A percentile compares a stretch with the other conserved stretches of the same genome.
phyloP scores from a whole-genome alignment of 2,797 vertebrate species.

The Helicolenus hilgendorfi region DNA sequence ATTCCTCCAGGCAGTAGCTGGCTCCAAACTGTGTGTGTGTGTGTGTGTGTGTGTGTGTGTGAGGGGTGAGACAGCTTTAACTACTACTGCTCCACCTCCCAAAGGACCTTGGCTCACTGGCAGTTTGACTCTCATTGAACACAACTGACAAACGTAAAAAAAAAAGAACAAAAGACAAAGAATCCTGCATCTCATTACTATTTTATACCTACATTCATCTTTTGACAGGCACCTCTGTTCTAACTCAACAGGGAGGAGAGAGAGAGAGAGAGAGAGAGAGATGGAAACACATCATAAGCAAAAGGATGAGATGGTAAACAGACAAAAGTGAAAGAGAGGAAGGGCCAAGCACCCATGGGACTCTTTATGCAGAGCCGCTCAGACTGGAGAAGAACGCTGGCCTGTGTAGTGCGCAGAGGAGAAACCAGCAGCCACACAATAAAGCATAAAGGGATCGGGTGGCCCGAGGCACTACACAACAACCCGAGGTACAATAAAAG shows the following conservation, averaged over 20 bases:
- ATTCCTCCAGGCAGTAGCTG: conserved; percentile 31
- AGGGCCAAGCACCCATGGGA: conserved; percentile 24
- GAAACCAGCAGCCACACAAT: conserved; percentile 35
- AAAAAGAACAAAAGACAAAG: background rate
- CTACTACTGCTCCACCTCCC: conserved; percentile 33
- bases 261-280: too few relatives aligned
- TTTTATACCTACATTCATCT: conserved; percentile 28
- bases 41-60: background rate
- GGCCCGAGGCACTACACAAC: conserved; percentile 21
- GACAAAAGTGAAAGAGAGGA: conserved; percentile 1
- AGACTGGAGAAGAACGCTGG: conserved; percentile 11
- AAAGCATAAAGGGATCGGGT: conserved; percentile 38
- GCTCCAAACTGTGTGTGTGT: background rate
- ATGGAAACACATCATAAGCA: conserved; percentile 18
- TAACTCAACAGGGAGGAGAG: conserved; percentile 5
- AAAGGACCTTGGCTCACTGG: conserved; percentile 7
- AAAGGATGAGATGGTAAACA: conserved; percentile 22
- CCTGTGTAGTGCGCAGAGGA: conserved; percentile 23
- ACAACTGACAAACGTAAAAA: conserved; percentile 23
- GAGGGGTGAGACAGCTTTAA: background rate
- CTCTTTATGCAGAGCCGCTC: conserved; percentile 16
- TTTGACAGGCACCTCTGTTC: conserved; percentile 31
- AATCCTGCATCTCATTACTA: conserved; percentile 9
- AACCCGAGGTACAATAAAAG: conserved; percentile 37
- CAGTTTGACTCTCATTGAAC: conserved; percentile 23